These are phyloP conservation scores for Portevinia maculata DNA, from an alignment of 2,888 invertebrate species.

Conservation along the genomic window DNA sequence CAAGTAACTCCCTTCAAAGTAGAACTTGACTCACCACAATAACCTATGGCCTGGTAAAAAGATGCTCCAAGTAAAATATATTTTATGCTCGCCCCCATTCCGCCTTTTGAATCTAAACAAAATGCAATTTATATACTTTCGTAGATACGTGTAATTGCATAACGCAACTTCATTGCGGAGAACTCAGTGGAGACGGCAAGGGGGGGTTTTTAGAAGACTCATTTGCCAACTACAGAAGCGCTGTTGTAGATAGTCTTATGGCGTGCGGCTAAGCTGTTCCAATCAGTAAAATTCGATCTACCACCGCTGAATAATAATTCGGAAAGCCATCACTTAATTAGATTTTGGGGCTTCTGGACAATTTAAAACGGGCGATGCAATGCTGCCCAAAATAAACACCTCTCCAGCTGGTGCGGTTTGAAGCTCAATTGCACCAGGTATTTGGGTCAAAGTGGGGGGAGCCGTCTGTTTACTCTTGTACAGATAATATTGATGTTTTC, in stretches of 20 bases:
- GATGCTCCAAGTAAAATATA: conserved; percentile 10
- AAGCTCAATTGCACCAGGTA: conserved; percentile 67
- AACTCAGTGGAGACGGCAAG: conserved; percentile 25
- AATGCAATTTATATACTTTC: conserved; percentile 64
- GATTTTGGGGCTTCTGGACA: conserved; percentile 63
- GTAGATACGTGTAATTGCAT: conserved; percentile 70
- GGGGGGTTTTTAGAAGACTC: conserved; percentile 27
- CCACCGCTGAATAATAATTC: conserved; percentile 60
- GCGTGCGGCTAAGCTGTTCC: conserved; percentile 6
- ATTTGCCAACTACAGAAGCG: conserved; percentile 21
- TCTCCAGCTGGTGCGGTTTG: conserved; percentile 19
- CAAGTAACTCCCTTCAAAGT: conserved; percentile 15
- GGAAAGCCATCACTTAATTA: conserved; percentile 61
- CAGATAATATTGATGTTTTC: conserved; percentile 43
- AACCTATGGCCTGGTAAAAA: conserved; percentile 20
- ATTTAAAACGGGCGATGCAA: conserved; percentile 25
- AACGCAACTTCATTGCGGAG: conserved; percentile 56
- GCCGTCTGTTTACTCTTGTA: conserved; percentile 38
- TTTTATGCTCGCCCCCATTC: conserved; percentile 49
- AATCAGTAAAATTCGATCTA: conserved; percentile 33
- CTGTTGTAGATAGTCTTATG: conserved; percentile 3
- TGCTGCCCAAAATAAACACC: conserved; percentile 56
- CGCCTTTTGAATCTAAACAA: conserved; percentile 71
- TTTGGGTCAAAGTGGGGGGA: conserved; percentile 49
- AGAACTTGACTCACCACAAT: conserved; percentile 53